Evolutionary conservation across 1,140 invertebrate genomes (phyloP), one percentile per base, ranked within the genome.

Genomic region (Probaryconus sp.): DNA sequence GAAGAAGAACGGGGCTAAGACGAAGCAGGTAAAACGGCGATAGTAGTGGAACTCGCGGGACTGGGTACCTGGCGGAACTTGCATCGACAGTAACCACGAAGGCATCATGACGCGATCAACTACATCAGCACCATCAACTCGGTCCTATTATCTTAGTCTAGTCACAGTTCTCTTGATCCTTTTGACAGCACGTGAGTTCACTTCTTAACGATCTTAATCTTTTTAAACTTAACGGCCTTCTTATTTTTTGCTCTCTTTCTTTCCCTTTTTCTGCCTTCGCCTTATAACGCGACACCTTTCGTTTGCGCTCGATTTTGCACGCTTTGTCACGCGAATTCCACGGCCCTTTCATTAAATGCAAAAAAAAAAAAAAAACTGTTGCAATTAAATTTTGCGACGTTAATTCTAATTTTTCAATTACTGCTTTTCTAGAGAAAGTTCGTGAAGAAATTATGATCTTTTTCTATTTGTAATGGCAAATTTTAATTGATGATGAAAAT

Each of bases 61-160:
- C 74, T 83, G 77, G 82, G 78, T 81, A 80, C 70, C 80, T 72
- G 77, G 74, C 79, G 64, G 80, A 76, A 82, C 81, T 83, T 81
- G 79, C 79, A 69, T 78, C 80, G 80, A 73, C 85, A 86, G 85
- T 87, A 85, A 86, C 79, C 83, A 83, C 79, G 81, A 84, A 82
- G 82, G 80, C 84, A 81, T 79, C 85, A 88, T 88, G 86, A 83
- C 78, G 79, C 82, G 80, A 85, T 80, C 83, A 83, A 75, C 81
- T 81, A 75, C 82, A 84, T 79, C 81, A 60, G 73, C 78, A 78
- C 70, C 53, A 65, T 78, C 78, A 68, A 38, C 60, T 45, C 76
- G 76, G 58, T 71, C 73, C 58, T 77, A 73, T 61, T 61, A 76
- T 35, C 45, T 75, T 45, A 72, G 77, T 80, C 81, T 83, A 73